Percentiles rank a stretch among this genome's conserved stretches.
phyloP scores from a whole-genome alignment of 2,888 invertebrate genomes.

The Ophion ventricosus region DNA sequence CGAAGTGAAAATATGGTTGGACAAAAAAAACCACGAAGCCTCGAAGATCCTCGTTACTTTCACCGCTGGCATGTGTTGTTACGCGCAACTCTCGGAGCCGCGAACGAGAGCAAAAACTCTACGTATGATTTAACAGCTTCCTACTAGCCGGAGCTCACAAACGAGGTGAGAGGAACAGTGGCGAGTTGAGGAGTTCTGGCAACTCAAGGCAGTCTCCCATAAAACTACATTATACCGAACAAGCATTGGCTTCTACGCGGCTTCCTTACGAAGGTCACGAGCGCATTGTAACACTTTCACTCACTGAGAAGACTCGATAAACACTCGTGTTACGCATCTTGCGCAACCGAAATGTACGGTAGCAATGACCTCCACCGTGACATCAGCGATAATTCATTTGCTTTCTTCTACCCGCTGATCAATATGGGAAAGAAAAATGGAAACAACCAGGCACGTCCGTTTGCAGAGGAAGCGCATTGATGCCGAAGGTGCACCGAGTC shows the following conservation, averaged over 20 bases:
- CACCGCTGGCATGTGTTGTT: conserved; percentile 54
- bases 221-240: conserved; percentile 30
- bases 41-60: conserved; percentile 56
- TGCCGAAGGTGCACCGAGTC: conserved; percentile 12
- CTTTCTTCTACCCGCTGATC: not conserved
- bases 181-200: conserved; percentile 7
- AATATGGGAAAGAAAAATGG: not conserved
- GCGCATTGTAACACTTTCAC: conserved; percentile 51
- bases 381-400: conserved; percentile 51
- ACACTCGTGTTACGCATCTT: conserved; percentile 59
- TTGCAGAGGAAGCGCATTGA: not conserved
- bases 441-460: conserved; percentile 13
- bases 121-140: conserved; percentile 62
- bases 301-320: conserved; percentile 12
- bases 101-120: conserved; percentile 59
- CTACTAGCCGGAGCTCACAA: conserved; percentile 4
- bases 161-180: conserved; percentile 48
- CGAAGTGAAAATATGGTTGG: conserved; percentile 23
- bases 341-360: conserved; percentile 60
- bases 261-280: conserved; percentile 56
- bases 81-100: not conserved
- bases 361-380: conserved; percentile 58
- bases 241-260: conserved; percentile 25
- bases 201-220: not conserved
- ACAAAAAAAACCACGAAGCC: not conserved